These are phyloP conservation scores for Atta texana DNA, from an alignment of 1,140 invertebrate species.

Conservation along the genomic window DNA sequence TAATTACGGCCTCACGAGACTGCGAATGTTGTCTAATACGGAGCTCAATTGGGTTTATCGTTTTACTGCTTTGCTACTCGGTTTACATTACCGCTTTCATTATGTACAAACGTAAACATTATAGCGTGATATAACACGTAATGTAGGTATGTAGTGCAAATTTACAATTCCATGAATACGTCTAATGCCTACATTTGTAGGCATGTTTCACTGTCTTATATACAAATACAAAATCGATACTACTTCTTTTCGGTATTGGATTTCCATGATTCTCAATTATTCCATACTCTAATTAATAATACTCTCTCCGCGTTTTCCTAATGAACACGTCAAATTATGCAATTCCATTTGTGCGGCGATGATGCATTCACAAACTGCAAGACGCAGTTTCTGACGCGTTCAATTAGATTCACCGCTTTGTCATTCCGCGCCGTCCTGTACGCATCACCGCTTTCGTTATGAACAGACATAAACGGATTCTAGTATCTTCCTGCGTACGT, in stretches of 20 bases:
- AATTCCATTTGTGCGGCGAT: conserved; percentile 19
- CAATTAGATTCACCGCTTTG: conserved; percentile 54
- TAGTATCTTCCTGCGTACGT: conserved; percentile 43
- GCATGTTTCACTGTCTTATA: neutral
- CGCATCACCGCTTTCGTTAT: conserved; percentile 37
- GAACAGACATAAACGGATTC: conserved; percentile 37
- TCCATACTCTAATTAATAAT: neutral
- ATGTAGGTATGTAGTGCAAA: conserved; percentile 13
- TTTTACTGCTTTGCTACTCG: conserved; percentile 31
- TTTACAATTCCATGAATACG: neutral
- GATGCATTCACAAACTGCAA: conserved; percentile 43
- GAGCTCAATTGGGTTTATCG: conserved; percentile 34
- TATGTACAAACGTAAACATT: conserved; percentile 46
- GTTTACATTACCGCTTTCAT: conserved; percentile 34
- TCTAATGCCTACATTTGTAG: neutral
- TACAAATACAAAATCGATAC: neutral
- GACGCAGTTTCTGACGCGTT: conserved; percentile 55
- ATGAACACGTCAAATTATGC: conserved; percentile 17
- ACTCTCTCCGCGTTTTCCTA: neutral
- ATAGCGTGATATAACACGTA: neutral
- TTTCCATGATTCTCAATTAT: conserved; percentile 12
- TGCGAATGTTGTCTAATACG: conserved; percentile 32
- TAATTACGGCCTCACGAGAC: conserved; percentile 16
- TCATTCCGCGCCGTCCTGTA: neutral
- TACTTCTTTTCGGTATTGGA: neutral